Percentiles rank a stretch among this genome's conserved stretches.
These are phyloP conservation scores for Pycnomerus fuliginosus DNA, from an alignment of 2,888 invertebrate species.

Conservation along the genomic window DNA sequence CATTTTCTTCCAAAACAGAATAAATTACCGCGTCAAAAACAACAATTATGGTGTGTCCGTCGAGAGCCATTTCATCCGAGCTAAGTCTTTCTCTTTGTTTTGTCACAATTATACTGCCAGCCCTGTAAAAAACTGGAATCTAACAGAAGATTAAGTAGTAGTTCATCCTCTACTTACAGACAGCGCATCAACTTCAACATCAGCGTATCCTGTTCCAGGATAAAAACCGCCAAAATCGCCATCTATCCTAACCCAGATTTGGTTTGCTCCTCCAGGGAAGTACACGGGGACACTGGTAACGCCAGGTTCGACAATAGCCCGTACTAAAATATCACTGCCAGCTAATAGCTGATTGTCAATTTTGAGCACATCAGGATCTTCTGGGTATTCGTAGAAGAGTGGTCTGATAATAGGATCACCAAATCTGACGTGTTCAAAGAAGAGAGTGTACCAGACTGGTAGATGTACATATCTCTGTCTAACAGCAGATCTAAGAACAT, in stretches of 20 bases:
- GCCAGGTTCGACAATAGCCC: conserved; percentile 78
- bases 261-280: conserved; percentile 73
- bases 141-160: not conserved
- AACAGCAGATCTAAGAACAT: conserved; percentile 69
- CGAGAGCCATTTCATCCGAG: conserved; percentile 31
- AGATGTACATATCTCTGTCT: conserved; percentile 81
- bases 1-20: too few relatives aligned
- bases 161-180: conserved; percentile 2
- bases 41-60: conserved; percentile 34
- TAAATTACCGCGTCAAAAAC: conserved; percentile 6
- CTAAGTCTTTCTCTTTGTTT: conserved; percentile 30
- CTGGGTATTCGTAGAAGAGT: conserved; percentile 83
- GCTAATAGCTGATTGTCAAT: conserved; percentile 81
- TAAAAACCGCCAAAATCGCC: not conserved
- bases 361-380: conserved; percentile 71
- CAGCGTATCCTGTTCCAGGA: not conserved
- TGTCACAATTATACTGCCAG: conserved; percentile 39
- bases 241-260: conserved; percentile 63
- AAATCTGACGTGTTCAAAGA: conserved; percentile 79
- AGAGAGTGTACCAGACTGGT: conserved; percentile 87
- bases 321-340: conserved; percentile 78
- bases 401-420: conserved; percentile 89
- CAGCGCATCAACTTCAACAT: conserved; percentile 2
- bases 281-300: conserved; percentile 74
- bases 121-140: conserved; percentile 41